phyloP scores from a whole-genome alignment of 2,113 vertebrate species.

The Chiloscyllium plagiosum region DNA sequence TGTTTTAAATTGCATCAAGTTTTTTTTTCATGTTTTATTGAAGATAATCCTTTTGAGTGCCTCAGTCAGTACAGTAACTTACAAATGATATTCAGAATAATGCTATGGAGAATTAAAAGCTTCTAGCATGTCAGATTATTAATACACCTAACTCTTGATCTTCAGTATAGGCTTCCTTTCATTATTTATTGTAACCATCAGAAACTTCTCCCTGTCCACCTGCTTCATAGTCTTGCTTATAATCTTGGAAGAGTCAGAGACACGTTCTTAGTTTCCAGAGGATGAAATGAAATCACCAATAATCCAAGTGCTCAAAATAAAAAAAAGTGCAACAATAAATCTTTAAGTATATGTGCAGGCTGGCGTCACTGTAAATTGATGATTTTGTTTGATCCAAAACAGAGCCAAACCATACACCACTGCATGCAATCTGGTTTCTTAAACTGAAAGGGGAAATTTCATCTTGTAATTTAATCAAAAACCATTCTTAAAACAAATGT shows the following conservation, averaged over 20 bases:
- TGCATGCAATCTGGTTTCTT: neutral
- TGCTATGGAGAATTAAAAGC: neutral
- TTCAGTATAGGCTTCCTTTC: neutral
- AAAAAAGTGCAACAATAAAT: neutral
- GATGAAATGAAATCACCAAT: neutral
- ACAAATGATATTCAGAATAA: conserved; percentile 1
- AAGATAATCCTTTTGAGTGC: neutral
- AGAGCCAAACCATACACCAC: neutral
- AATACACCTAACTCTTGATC: neutral
- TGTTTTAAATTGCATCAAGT: neutral
- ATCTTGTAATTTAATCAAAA: neutral
- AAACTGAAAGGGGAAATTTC: neutral
- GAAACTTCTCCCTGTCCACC: neutral
- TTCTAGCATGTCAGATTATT: neutral
- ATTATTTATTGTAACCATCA: neutral
- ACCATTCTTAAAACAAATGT: neutral
- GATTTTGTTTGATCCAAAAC: neutral
- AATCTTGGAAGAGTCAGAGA: neutral
- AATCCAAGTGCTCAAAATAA: neutral
- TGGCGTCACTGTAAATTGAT: neutral
- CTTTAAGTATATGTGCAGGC: neutral
- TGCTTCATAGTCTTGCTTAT: neutral
- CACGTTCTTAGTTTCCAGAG: neutral
- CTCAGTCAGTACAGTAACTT: conserved; percentile 5
- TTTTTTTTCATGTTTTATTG: neutral